Evolutionary conservation across 2,888 invertebrate species (phyloP).

Genomic region (Bibio marci): DNA sequence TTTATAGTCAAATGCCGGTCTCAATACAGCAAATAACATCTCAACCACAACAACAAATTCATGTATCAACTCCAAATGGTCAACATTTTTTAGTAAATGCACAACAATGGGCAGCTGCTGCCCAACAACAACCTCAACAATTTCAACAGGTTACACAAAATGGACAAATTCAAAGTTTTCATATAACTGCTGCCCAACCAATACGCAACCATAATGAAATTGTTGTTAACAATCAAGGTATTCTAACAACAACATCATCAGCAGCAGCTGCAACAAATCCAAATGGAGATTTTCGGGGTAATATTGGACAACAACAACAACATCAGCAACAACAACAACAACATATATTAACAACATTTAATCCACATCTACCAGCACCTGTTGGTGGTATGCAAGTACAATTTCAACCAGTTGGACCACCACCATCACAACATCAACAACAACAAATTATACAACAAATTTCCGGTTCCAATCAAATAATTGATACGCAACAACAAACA

Average conservation of each 20-base stretch:
- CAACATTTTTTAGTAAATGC: constrained; percentile 12
- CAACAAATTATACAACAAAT: constrained; percentile 1
- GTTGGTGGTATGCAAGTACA: constrained; percentile 3
- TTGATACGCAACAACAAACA: constrained; percentile 1
- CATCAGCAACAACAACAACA: neutral
- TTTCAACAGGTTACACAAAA: constrained; percentile 6
- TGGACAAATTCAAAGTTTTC: constrained; percentile 2
- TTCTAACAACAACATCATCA: no score
- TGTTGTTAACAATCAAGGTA: constrained; percentile 1
- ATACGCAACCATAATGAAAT: constrained; percentile 1
- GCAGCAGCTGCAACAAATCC: neutral
- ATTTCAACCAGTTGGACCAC: constrained; percentile 3
- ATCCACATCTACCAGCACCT: constrained; percentile 3
- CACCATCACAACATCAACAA: constrained; percentile 1
- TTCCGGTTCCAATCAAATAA: neutral
- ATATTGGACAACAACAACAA: neutral
- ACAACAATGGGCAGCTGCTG: constrained; percentile 7
- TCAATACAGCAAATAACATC: constrained; percentile 11
- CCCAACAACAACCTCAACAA: constrained; percentile 8
- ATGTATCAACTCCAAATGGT: constrained; percentile 10
- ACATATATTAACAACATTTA: constrained; percentile 2
- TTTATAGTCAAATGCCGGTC: constrained; percentile 11
- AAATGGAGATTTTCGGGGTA: neutral
- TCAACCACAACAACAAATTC: constrained; percentile 9
- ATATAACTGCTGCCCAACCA: neutral